A percentile compares a stretch with the other conserved stretches of the same genome.
phyloP scores from a whole-genome alignment of 2,888 invertebrate species.

The Blomia tropicalis region DNA sequence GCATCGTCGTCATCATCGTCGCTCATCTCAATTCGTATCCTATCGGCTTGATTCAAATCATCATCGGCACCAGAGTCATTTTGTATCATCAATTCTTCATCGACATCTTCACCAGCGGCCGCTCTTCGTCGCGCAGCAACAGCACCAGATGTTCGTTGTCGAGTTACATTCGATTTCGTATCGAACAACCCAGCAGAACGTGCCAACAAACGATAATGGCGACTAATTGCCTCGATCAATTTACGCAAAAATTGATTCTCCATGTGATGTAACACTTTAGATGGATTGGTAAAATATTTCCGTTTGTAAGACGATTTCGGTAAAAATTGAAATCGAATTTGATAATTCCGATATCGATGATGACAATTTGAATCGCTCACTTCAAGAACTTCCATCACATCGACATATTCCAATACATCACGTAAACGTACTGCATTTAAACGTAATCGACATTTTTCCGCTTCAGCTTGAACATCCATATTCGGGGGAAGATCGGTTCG shows the following conservation, averaged over 20 bases:
- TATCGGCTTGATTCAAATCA: constrained; percentile 35
- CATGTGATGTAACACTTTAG: constrained; percentile 53
- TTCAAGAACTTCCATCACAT: constrained; percentile 21
- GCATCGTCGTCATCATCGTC: constrained; percentile 9
- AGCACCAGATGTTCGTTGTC: constrained; percentile 11
- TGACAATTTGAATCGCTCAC: constrained; percentile 25
- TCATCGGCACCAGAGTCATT: constrained; percentile 7
- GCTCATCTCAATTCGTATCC: background rate
- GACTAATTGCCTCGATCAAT: constrained; percentile 31
- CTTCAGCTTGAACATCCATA: constrained; percentile 41
- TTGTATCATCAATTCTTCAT: constrained; percentile 30
- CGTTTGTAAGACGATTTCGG: constrained; percentile 55
- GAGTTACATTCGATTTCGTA: background rate
- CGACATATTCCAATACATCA: constrained; percentile 27
- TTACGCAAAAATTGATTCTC: constrained; percentile 41
- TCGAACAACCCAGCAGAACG: constrained; percentile 21
- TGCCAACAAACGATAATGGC: constrained; percentile 25
- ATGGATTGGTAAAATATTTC: constrained; percentile 53
- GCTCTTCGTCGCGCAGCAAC: constrained; percentile 31
- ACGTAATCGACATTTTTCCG: constrained; percentile 49
- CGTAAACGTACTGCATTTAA: constrained; percentile 24
- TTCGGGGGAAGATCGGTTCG: constrained; percentile 38
- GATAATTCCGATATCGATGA: constrained; percentile 45
- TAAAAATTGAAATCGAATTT: constrained; percentile 54
- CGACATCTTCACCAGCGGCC: constrained; percentile 37